Conservation (phyloP, 64 coral and sea anemone genomes). For the Platygyra sinensis region DNA sequence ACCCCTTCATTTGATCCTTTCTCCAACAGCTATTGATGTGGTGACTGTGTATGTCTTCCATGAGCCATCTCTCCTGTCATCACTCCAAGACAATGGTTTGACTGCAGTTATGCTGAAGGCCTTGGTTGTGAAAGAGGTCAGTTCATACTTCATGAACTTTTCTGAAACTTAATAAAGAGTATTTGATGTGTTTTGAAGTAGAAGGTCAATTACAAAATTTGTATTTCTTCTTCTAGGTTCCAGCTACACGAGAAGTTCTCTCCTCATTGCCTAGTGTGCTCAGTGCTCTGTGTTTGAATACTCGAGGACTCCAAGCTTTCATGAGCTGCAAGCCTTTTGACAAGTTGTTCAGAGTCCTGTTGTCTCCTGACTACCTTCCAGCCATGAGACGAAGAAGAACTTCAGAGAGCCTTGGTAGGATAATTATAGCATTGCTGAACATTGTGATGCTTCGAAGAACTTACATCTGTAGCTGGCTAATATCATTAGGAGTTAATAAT, state of each 20-base stretch:
- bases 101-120: slow-evolving; percentile 96
- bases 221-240: slow-evolving; percentile 57
- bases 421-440: not conserved
- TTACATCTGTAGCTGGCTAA: too few relatives aligned
- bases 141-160: not conserved
- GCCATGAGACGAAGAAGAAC: slow-evolving; percentile 94
- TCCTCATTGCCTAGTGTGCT: slow-evolving; percentile 93
- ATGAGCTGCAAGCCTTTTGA: slow-evolving; percentile 98
- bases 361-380: slow-evolving; percentile 94
- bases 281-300: slow-evolving; percentile 94
- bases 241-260: slow-evolving; percentile 91
- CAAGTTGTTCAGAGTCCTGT: slow-evolving; percentile 92
- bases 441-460: too few relatives aligned
- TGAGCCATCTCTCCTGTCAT: slow-evolving; percentile 92
- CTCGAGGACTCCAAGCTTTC: slow-evolving; percentile 92
- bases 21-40: slow-evolving; percentile 85
- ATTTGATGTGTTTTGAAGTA: too few relatives aligned
- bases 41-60: slow-evolving; percentile 99
- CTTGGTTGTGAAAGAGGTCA: slow-evolving; percentile 95
- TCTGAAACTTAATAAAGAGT: not conserved
- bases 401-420: slow-evolving; percentile 75
- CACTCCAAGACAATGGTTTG: slow-evolving; percentile 94
- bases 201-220: not conserved
- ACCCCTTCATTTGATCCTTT: too few relatives aligned
- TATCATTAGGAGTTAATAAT: too few relatives aligned